Conservation (phyloP, 1,140 invertebrate genomes). For the Gyrodactylus salaris region DNA sequence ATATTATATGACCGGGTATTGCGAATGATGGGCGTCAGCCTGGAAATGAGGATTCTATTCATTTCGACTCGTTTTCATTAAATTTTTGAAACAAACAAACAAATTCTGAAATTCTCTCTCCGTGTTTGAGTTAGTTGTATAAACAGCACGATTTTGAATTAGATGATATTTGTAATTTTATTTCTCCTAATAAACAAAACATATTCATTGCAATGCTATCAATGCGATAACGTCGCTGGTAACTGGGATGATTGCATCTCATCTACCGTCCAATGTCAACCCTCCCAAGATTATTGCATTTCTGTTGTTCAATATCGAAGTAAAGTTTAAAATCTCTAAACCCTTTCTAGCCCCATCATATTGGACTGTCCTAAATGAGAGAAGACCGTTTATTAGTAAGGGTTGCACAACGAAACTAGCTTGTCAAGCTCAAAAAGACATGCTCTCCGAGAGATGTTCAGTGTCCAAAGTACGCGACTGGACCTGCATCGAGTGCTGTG, state of each 20-base stretch:
- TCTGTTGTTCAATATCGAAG: conserved; percentile 2
- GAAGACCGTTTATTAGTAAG: conserved; percentile 3
- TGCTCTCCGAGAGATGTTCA: background rate
- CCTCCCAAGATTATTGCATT: conserved; percentile 5
- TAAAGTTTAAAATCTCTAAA: background rate
- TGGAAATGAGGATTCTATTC: background rate
- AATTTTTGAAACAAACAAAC: too few relatives aligned
- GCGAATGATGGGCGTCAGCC: background rate
- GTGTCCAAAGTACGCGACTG: background rate
- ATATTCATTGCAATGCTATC: conserved; percentile 4
- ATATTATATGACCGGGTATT: background rate
- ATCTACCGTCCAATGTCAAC: background rate
- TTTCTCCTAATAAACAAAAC: background rate
- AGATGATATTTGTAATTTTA: background rate
- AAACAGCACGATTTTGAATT: background rate
- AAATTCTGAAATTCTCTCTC: too few relatives aligned
- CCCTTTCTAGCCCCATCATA: background rate
- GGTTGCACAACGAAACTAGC: background rate
- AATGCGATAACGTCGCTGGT: conserved; percentile 6
- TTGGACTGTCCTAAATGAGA: conserved; percentile 1
- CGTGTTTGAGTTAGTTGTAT: background rate
- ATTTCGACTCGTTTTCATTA: background rate
- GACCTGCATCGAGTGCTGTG: conserved; percentile 3
- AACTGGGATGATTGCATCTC: conserved; percentile 3
- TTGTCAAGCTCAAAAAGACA: background rate